These are phyloP conservation scores for Exocentrus adspersus DNA, from an alignment of 2,888 invertebrate species.

Conservation along the genomic window DNA sequence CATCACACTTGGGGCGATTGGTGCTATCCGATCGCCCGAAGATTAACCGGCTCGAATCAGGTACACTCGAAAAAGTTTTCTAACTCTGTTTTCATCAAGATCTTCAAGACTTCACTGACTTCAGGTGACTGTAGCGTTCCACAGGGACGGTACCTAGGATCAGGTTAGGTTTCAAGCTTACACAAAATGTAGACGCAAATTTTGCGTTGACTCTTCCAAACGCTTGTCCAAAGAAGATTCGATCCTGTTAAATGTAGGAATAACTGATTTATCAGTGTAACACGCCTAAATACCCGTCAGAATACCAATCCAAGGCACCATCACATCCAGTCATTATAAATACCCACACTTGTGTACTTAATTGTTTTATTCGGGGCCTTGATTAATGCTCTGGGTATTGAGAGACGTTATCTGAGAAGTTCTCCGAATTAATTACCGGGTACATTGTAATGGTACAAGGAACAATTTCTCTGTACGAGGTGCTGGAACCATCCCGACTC, in stretches of 20 bases:
- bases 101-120: too few species aligned
- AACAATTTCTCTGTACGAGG: too few species aligned
- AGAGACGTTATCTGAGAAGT: slow-evolving; percentile 11
- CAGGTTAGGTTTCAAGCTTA: too few species aligned
- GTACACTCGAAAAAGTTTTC: background rate
- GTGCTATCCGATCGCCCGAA: slow-evolving; percentile 33
- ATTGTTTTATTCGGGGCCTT: slow-evolving; percentile 21
- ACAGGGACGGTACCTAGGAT: too few species aligned
- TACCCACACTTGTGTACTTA: slow-evolving; percentile 17
- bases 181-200: too few species aligned
- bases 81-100: too few species aligned
- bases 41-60: slow-evolving; percentile 33
- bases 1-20: slow-evolving; percentile 60
- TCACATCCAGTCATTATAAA: slow-evolving; percentile 5
- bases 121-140: too few species aligned
- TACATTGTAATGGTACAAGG: too few species aligned
- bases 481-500: slow-evolving; percentile 37
- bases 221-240: too few species aligned
- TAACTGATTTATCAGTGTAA: background rate
- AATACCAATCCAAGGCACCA: slow-evolving; percentile 19
- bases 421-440: background rate
- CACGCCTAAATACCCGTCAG: slow-evolving; percentile 8
- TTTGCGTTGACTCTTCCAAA: too few species aligned
- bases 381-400: slow-evolving; percentile 20
- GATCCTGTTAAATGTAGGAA: too few species aligned